Evolutionary conservation across 1,140 invertebrate genomes (phyloP), one percentile per base, ranked within the genome.

Genomic region (Pseudomyrmex gracilis): DNA sequence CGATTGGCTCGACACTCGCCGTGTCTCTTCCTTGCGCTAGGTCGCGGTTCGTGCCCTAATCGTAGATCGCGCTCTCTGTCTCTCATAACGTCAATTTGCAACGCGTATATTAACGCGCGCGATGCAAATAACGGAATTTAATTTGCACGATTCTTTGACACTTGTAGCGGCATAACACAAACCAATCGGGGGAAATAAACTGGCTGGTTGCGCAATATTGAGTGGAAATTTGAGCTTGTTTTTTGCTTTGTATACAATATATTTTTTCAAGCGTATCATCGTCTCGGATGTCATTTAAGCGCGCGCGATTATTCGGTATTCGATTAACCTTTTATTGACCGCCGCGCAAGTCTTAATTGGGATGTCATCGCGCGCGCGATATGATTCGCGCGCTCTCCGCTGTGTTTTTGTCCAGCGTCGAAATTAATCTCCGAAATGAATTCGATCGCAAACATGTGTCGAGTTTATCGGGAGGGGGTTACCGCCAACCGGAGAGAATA

Each of bases 361-460:
- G 80, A 51, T 71, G 86, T 85, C 85, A 84, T 67, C 24, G 24
- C 82, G 58, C 53, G 77, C 60, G 55, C 15, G 58, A 64, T 55
- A 63, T 49, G 76, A 53, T 51, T 67, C 58, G 49, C 22, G 55
- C 73, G 51, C 24, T 24, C 24, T 24, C 3, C 24, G 24, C 49
- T 47, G 20, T 53, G 71, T 67, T 83, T 83, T 83, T 83, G 73
- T 49, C 20, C 34, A 73, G 49, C 73, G 7, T 24, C 53, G 82
- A 68, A 87, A 87, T 87, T 87, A 87, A 87, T 86, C 71, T 85
- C 76, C 66, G 53, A 87, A 87, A 87, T 87, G 84, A 87, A 88
- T 87, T 85, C 84, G 84, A 88, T 82, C 83, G 86, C 17, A 58
- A 87, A 85, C 73, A 68, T 80, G 64, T 67, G 71, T 34, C 45